Base-by-base conservation (phyloP, 2,888 invertebrate species). In the Axea sp. region DNA sequence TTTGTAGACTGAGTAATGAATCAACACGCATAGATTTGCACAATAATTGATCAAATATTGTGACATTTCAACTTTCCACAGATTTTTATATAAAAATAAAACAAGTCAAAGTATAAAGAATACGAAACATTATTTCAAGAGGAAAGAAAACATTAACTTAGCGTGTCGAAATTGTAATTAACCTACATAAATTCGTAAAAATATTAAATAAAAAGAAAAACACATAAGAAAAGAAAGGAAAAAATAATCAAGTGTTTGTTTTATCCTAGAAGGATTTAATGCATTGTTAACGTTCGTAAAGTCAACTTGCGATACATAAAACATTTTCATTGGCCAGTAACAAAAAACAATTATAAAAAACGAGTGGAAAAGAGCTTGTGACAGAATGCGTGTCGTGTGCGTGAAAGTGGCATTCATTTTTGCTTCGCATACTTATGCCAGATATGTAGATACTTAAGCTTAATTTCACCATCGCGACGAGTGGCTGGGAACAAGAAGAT, bases 381-480 rank as follows among this genome's bases (percentile, higher is more conserved):
- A 41, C 33, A 51, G 62, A 41, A 62, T 24, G 28, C 17, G 17
- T 8, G 33, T 49, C 43, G 57, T 57, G 24, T 69, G 53, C 53
- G 37, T 60, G 69, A 55, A 71, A 62, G 53, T 71, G 8, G 19
- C 31, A 22, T 22, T 39, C 17, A 41, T 68, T 22, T 57, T 57
- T 15, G 47, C 6, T 14, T 41, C 49, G 31, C 31, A 49, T 37
- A 51, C 53, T 65, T 59, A 60, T 17, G 41, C 37, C 64, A 24
- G 69, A 60, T 67, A 71, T 45, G 67, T 30, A 49, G 65, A 60
- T 45, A 57, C 55, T 69, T 49, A 26, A 62, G 57, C 57, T 75
- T 75, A 75, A 75, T 72, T 68, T 68, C 68, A 51, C 68, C 67
- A 45, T 51, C 60, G 43, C 53, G 51, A 57, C 33, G 41, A 62